Evolutionary conservation across 2,113 vertebrate species (phyloP).

Genomic region (Piliocolobus tephrosceles): DNA sequence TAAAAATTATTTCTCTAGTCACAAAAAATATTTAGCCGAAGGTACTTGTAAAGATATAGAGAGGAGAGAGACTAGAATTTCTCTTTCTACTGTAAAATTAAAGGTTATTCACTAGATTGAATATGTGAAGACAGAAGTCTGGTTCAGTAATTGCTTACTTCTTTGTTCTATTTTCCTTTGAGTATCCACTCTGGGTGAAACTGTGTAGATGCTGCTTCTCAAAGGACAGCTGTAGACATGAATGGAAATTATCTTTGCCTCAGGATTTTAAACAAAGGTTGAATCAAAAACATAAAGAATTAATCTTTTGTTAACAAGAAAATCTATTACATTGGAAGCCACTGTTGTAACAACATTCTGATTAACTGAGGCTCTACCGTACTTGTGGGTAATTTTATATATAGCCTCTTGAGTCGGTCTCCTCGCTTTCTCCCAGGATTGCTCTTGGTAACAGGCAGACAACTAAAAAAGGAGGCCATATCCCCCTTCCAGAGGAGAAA

Average conservation of each 20-base stretch:
- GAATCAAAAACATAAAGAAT: neutral
- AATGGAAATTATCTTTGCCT: neutral
- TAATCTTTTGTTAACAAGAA: neutral
- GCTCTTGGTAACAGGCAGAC: neutral
- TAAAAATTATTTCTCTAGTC: neutral
- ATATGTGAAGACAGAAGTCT: neutral
- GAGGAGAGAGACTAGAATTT: neutral
- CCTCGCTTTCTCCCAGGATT: neutral
- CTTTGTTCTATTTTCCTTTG: neutral
- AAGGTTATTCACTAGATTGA: neutral
- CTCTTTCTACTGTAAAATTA: neutral
- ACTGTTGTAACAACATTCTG: neutral
- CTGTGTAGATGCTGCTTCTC: neutral
- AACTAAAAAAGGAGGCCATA: neutral
- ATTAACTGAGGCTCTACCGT: neutral
- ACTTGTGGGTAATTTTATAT: neutral
- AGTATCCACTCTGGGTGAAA: neutral
- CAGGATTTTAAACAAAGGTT: neutral
- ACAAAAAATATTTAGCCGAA: neutral
- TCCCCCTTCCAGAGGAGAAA: slow-evolving; percentile 34
- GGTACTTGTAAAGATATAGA: neutral
- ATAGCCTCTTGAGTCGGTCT: neutral
- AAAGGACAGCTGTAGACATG: neutral
- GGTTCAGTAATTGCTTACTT: neutral
- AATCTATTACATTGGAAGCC: neutral